These are phyloP conservation scores for Ceramica pisi DNA, from an alignment of 2,888 invertebrate genomes.

Conservation along the genomic window DNA sequence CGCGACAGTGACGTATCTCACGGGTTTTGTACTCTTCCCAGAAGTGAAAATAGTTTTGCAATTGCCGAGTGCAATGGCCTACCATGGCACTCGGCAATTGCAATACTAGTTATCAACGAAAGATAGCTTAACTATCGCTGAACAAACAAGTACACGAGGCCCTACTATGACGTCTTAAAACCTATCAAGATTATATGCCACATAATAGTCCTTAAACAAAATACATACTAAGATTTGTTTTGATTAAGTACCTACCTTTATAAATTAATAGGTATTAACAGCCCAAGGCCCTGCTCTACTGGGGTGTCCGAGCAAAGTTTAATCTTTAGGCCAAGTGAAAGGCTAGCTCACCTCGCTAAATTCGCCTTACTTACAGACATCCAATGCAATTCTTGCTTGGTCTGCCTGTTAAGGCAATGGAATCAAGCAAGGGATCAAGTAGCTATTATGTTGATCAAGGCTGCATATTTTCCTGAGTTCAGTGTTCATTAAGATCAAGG, in stretches of 20 bases:
- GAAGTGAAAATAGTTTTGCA: too few species aligned
- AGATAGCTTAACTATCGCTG: too few species aligned
- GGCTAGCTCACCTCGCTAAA: neutral
- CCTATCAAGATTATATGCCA: too few species aligned
- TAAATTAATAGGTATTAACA: neutral
- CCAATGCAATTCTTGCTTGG: neutral
- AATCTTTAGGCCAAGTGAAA: neutral
- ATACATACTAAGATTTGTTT: neutral
- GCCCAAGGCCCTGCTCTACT: neutral
- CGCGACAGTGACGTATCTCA: too few species aligned
- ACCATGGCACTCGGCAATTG: too few species aligned
- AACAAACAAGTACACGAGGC: too few species aligned
- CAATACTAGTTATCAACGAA: too few species aligned
- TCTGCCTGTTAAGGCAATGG: too few species aligned
- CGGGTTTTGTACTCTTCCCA: neutral
- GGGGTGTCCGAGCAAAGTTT: neutral
- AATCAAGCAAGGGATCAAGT: neutral
- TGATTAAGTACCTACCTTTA: neutral
- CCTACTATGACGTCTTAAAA: too few species aligned
- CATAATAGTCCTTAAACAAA: too few species aligned
- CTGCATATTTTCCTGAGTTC: slow-evolving; percentile 55
- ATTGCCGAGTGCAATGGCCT: too few species aligned
- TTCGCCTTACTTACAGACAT: neutral
- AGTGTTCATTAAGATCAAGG: slow-evolving; percentile 86
- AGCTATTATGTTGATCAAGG: neutral